A percentile compares a stretch with the other conserved stretches of the same genome.
Conservation (phyloP, 92 coral and sea anemone genomes). For the Blastomussa wellsi region DNA sequence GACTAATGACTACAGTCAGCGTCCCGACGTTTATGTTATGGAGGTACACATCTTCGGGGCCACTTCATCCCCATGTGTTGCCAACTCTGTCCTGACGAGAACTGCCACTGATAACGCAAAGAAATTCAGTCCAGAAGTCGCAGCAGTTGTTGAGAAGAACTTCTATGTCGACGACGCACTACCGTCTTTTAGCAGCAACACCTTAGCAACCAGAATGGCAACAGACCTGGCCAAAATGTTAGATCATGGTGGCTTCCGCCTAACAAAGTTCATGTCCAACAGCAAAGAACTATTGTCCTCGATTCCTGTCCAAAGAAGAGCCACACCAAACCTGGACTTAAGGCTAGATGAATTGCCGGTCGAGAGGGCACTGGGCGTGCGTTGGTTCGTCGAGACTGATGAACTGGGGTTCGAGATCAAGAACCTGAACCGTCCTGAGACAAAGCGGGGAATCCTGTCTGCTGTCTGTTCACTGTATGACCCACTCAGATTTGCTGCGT, state of each 20-base stretch:
- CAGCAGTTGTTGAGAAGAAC: slow-evolving; percentile 17
- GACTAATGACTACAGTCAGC: slow-evolving; percentile 14
- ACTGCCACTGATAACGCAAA: slow-evolving; percentile 41
- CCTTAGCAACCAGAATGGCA: too few species aligned
- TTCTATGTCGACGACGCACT: background rate
- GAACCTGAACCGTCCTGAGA: slow-evolving; percentile 40
- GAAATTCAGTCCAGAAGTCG: slow-evolving; percentile 12
- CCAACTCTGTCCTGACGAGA: slow-evolving; percentile 39
- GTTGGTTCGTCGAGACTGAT: slow-evolving; percentile 44
- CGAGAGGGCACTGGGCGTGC: slow-evolving; percentile 31
- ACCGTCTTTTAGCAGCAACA: too few species aligned
- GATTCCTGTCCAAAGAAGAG: background rate
- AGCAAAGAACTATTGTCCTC: slow-evolving; percentile 13
- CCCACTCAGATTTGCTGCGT: slow-evolving; percentile 55
- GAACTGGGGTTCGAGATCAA: slow-evolving; percentile 34
- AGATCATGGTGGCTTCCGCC: slow-evolving; percentile 6
- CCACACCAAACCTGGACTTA: slow-evolving; percentile 18
- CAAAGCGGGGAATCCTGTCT: slow-evolving; percentile 54
- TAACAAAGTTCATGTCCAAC: slow-evolving; percentile 39
- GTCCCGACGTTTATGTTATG: slow-evolving; percentile 28
- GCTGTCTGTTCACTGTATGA: slow-evolving; percentile 53
- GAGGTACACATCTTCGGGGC: slow-evolving; percentile 49
- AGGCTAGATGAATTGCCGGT: slow-evolving; percentile 31
- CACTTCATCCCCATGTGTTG: slow-evolving; percentile 49
- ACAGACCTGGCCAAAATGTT: too few species aligned